Evolutionary conservation across 2,113 vertebrate species (phyloP), one percentile per base, ranked within the genome.

Genomic region (Gnathonemus longibarbis): DNA sequence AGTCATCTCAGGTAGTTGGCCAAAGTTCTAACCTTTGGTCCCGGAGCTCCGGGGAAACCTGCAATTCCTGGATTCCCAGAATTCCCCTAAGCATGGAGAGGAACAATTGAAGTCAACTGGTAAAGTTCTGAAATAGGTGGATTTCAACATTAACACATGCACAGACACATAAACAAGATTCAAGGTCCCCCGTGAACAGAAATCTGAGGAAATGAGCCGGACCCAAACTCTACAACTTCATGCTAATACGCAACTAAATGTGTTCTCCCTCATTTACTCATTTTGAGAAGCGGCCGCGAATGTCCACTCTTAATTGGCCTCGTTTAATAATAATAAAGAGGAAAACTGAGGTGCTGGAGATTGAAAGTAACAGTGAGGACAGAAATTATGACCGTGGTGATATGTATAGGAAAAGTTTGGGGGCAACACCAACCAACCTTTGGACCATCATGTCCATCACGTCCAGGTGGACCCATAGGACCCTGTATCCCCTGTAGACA

Each of bases 361-460:
- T 24, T 17, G 42, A 80, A 80, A 80, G 74, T 42, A 8, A 42
- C 35, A 42, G 13, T n/a, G 17, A 9, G 77, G 39, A 83, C 35
- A 83, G 48, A n/a, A 86, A 13, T n/a, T 27, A 86, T 15, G n/a
- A 86, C 21, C 10, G 3, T 24, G 8, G 45, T 45, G 19, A 19
- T 42, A 42, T 46, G 46, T 49, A 6, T 3, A 45, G 88, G 66
- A 95, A 94, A 94, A 93, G 91, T 93, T 92, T 93, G 92, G 90
- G 93, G 93, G 90, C 89, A 66, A n/a, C 53, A 88, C 13, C 86
- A 87, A 94, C 94, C 92, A 90, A 96, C 95, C 95, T 96, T 95
- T 91, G 93, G 93, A 91, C 95, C 95, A 11, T 92, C 93, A 70
- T 13, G 94, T 90, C 95, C 95, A 8, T 92, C 91, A 87, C 90